Evolutionary conservation across 2,113 vertebrate species (phyloP), one percentile per base, ranked within the genome.

Genomic region (Dissostichus mawsoni): DNA sequence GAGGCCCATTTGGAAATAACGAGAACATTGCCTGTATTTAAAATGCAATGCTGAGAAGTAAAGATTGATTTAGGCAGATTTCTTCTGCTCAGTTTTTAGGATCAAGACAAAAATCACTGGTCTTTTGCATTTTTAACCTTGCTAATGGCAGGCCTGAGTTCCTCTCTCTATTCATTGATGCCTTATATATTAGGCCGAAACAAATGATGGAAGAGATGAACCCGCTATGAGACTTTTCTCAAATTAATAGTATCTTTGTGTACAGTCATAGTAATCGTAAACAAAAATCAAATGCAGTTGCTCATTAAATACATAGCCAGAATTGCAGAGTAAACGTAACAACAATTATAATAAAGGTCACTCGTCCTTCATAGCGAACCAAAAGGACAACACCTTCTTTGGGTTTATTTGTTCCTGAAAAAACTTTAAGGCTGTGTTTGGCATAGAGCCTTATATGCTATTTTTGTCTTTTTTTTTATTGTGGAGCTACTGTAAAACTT

Each of bases 1-100:
- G 20, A 87, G 82, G 45, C 85, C 90, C 84, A 89, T 93, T 93
- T 90, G 77, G 76, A 92, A 90, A 92, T 91, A 93, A 93, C 80
- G 45, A 92, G 90, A 92, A 83, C 84, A 87, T 79, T 82, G 89
- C 67, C 86, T 76, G 63, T 81, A 56, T 91, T 92, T 90, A 88
- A 92, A 92, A 93, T 89, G 90, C 83, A 85, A 63, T 69, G 65
- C 57, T 78, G 52, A 58, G 70, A 86, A 84, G 86, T 70, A 89
- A 90, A 90, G 84, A 89, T 92, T 89, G 81, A 90, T 90, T 90
- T 82, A 82, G 61, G 71, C 29, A 23, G 51, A 85, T 78, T 81
- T 90, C 74, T 50, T 33, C 18, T 41, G 14, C 72, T 72, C 29
- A 18, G 14, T 55, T 55, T 76, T 50, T 33, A 48, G 47, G 56